These are phyloP conservation scores for Rhineura floridana DNA, from an alignment of 2,113 vertebrate genomes.

Conservation along the genomic window DNA sequence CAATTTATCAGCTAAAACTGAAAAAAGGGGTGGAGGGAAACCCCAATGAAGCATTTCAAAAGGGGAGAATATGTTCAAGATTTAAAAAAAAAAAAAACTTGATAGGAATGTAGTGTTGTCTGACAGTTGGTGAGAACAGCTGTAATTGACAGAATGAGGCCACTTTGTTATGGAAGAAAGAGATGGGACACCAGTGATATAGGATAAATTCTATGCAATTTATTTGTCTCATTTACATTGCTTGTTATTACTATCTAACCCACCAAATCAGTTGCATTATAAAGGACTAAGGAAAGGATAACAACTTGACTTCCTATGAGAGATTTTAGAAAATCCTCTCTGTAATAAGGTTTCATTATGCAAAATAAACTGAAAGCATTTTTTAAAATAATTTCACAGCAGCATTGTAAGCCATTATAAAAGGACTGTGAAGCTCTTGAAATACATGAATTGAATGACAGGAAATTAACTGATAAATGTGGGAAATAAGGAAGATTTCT, in stretches of 20 bases:
- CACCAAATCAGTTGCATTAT: not conserved
- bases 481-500: not conserved
- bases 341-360: not conserved
- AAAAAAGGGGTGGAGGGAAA: not conserved
- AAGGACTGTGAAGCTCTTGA: not conserved
- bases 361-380: not conserved
- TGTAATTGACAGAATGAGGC: conserved; percentile 18
- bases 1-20: not conserved
- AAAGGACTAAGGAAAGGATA: conserved; percentile 5
- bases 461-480: not conserved
- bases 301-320: not conserved
- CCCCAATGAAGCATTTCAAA: not conserved
- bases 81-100: no score
- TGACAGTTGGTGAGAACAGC: not conserved
- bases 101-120: conserved; percentile 7
- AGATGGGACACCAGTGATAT: not conserved
- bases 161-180: not conserved
- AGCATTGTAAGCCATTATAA: not conserved
- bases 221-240: conserved; percentile 1
- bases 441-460: not conserved
- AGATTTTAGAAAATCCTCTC: not conserved
- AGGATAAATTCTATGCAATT: not conserved
- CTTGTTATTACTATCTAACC: not conserved
- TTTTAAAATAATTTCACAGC: not conserved
- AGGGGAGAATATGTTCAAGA: not conserved